Evolutionary conservation across 2,888 invertebrate genomes (phyloP), one percentile per base, ranked within the genome.

Genomic region (Noctua janthe): DNA sequence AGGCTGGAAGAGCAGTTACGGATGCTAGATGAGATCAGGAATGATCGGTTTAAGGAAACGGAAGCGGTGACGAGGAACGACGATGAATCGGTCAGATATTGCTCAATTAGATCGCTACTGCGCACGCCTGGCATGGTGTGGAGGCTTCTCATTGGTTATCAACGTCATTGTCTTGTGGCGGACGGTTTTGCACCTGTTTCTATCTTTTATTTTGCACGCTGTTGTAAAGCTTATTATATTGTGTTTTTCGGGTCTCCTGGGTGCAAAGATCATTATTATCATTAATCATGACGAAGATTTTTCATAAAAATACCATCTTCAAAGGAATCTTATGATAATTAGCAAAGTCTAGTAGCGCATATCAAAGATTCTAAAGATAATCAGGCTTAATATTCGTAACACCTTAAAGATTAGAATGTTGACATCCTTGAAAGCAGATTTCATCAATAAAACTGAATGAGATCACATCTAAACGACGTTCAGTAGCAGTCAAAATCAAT

Each of bases 1-100:
- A 91, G 97, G 0, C 91, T 96, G 94, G 96, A 95, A 83, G 96
- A 97, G 77, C 96, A 96, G 62, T 59, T 97, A 7, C 93, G 88
- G 83, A 95, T 96, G 94, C 85, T 97, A 71, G 95, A 97, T 62
- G 96, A 94, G 2, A 93, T 97, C n/a, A 91, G 92, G 62, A 95
- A 95, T 79, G 92, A 94, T 82, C 91, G 91, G 67, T 97, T 97
- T 88, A 92, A 89, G 39, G 97, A 97, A 87, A 92, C 91, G 0
- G 96, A 96, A 75, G 95, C 93, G 4, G 95, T 95, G 83, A 88
- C 90, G 54, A 93, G 87, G 82, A 92, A 93, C 89, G 93, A 94
- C 79, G 92, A 93, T 76, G 93, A 96, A 91, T 96, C 97, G 97
- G 97, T 97, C 95, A 96, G 96, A 95, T 59, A 49, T 67, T 86